Percentiles rank a stretch among this genome's conserved stretches.
Conservation (phyloP, 37 sponge, comb jelly and placozoan genomes). For the Chondrilla cf. caribensis region DNA sequence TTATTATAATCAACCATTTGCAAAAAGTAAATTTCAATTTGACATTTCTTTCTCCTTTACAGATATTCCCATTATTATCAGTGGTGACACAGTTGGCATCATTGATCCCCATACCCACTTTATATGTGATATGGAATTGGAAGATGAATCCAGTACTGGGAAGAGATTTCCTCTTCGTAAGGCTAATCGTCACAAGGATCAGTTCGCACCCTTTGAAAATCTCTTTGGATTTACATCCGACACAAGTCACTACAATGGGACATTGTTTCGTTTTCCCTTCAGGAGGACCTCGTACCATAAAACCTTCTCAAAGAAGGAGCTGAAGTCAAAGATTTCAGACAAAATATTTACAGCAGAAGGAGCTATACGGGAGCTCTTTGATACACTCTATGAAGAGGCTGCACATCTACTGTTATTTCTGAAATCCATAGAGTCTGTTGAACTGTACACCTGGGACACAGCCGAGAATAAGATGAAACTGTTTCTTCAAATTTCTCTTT, state of each 20-base stretch:
- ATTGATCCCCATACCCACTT: slow-evolving; percentile 47
- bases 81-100: slow-evolving; percentile 40
- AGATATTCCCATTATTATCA: slow-evolving; percentile 67
- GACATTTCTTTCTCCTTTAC: background rate
- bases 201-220: slow-evolving; percentile 60
- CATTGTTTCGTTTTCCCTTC: slow-evolving; percentile 77
- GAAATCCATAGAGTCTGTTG: slow-evolving; percentile 37
- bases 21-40: too few relatives aligned
- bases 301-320: background rate
- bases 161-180: background rate
- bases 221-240: slow-evolving; percentile 61
- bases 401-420: slow-evolving; percentile 54
- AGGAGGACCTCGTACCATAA: background rate
- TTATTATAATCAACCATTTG: too few relatives aligned
- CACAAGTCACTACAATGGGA: slow-evolving; percentile 53
- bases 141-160: background rate
- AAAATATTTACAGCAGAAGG: slow-evolving; percentile 20
- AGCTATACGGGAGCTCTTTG: slow-evolving; percentile 2
- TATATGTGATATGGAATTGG: background rate
- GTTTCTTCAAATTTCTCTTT: background rate
- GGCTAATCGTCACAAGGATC: slow-evolving; percentile 27
- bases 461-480: background rate
- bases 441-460: slow-evolving; percentile 32
- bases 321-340: slow-evolving; percentile 34
- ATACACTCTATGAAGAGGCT: slow-evolving; percentile 29